phyloP scores from a whole-genome alignment of 1,140 invertebrate genomes.

The Rhysida immarginata region DNA sequence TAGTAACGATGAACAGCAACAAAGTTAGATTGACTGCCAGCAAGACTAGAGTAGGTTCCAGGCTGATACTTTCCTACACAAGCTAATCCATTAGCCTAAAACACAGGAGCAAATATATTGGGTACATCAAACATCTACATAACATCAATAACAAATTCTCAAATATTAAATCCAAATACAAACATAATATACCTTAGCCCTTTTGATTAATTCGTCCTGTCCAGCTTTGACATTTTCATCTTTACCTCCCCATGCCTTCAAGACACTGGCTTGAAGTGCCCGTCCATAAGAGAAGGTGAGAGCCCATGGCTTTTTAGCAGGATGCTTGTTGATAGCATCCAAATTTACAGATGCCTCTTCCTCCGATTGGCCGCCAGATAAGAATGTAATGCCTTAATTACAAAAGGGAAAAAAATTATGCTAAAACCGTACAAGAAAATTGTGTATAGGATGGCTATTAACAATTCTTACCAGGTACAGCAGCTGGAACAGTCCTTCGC shows the following conservation, averaged over 20 bases:
- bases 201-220: conserved; percentile 75
- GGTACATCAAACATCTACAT: too few relatives aligned
- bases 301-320: conserved; percentile 77
- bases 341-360: conserved; percentile 89
- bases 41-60: neutral
- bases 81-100: neutral
- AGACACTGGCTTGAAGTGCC: conserved; percentile 68
- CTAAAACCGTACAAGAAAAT: too few relatives aligned
- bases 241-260: conserved; percentile 84
- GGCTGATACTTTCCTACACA: neutral
- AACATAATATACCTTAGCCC: conserved; percentile 75
- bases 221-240: conserved; percentile 63
- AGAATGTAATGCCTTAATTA: conserved; percentile 64
- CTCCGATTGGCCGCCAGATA: conserved; percentile 93
- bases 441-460: neutral
- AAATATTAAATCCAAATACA: too few relatives aligned
- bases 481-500: conserved; percentile 72
- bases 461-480: conserved; percentile 56
- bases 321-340: conserved; percentile 78
- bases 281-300: conserved; percentile 94
- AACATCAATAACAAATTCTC: too few relatives aligned
- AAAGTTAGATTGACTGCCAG: neutral
- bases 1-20: neutral
- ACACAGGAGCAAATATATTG: too few relatives aligned
- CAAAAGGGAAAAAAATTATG: conserved; percentile 4